Evolutionary conservation across 2,797 vertebrate species (phyloP).

Genomic region (Notolabrus celidotus): DNA sequence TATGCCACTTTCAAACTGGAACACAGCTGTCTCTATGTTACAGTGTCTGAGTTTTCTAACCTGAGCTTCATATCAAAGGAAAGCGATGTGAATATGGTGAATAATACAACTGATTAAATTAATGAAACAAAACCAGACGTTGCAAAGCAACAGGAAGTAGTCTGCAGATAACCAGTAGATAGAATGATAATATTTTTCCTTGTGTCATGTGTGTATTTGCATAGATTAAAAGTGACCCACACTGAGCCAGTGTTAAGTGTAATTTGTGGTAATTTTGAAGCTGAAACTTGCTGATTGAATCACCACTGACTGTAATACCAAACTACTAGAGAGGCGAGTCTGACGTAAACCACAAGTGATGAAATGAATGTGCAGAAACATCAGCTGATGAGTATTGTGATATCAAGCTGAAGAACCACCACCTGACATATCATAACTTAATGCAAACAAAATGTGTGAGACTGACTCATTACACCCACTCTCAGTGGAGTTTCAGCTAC

Average conservation of each 20-base stretch:
- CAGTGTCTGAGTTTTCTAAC: no score
- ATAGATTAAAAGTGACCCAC: constrained; percentile 18
- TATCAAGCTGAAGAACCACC: not conserved
- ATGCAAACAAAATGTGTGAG: not conserved
- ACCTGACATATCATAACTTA: not conserved
- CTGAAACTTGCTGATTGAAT: not conserved
- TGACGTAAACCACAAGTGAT: constrained; percentile 24
- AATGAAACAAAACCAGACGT: constrained; percentile 4
- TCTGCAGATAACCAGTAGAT: constrained; percentile 16
- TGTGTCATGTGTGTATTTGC: constrained; percentile 28
- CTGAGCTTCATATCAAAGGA: no score
- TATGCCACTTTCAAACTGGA: no score
- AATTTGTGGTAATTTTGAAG: constrained; percentile 19
- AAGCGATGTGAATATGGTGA: no score
- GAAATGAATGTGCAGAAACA: constrained; percentile 41
- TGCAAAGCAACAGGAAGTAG: constrained; percentile 19
- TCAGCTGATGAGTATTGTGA: not conserved
- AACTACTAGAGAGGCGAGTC: not conserved
- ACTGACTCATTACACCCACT: not conserved
- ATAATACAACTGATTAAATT: not conserved
- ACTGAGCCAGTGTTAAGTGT: not conserved
- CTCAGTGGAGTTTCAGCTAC: no score
- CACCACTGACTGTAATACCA: constrained; percentile 27
- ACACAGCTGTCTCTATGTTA: no score
- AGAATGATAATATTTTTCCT: constrained; percentile 44